phyloP scores from a whole-genome alignment of 2,888 invertebrate species.

The Mesoligia furuncula region DNA sequence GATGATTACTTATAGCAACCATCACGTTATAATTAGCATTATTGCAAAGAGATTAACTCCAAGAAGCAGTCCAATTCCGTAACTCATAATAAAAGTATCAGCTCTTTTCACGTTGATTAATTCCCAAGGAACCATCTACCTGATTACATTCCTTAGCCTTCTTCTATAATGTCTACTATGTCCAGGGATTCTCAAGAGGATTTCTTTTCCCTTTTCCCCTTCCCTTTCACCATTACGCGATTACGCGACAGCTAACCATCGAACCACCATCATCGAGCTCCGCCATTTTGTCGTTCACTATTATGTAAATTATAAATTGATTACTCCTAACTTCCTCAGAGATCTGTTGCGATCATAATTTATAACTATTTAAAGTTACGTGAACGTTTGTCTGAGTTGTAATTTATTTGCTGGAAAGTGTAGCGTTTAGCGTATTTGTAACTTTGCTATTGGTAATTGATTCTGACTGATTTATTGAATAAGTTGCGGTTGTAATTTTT shows the following conservation, averaged over 20 bases:
- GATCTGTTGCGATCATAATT: slow-evolving; percentile 43
- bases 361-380: slow-evolving; percentile 56
- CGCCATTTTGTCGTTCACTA: slow-evolving; percentile 42
- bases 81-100: background rate
- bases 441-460: slow-evolving; percentile 16
- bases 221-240: slow-evolving; percentile 17
- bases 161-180: background rate
- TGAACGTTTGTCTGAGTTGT: slow-evolving; percentile 26
- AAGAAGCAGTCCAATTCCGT: background rate
- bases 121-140: background rate
- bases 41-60: background rate
- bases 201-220: background rate
- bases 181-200: slow-evolving; percentile 5
- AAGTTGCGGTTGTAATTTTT: background rate
- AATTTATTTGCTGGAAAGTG: slow-evolving; percentile 53
- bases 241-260: slow-evolving; percentile 36
- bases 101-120: background rate
- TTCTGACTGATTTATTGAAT: background rate
- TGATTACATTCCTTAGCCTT: slow-evolving; percentile 6
- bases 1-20: background rate
- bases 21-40: background rate
- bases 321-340: slow-evolving; percentile 58
- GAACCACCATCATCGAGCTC: slow-evolving; percentile 39
- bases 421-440: slow-evolving; percentile 26
- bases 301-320: slow-evolving; percentile 72